These are phyloP conservation scores for Rattus rattus DNA, from an alignment of 2,113 vertebrate species.

Conservation along the genomic window DNA sequence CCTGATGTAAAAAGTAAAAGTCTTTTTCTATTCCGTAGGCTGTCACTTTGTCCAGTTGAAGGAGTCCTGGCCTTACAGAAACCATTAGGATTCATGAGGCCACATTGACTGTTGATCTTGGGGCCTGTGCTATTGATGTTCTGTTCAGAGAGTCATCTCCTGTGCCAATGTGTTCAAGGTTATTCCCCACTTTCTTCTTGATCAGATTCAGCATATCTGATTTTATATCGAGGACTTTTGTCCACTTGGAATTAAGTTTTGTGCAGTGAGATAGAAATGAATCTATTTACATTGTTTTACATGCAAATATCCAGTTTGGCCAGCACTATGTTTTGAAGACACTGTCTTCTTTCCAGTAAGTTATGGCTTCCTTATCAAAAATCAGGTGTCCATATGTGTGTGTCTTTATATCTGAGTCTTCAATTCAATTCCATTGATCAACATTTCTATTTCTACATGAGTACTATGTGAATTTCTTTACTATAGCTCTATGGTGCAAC, in stretches of 20 bases:
- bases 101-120: not conserved
- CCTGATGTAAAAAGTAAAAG: not conserved
- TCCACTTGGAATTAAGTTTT: not conserved
- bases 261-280: not conserved
- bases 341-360: not conserved
- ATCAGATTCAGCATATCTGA: not conserved
- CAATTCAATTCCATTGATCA: not conserved
- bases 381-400: not conserved
- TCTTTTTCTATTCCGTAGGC: not conserved
- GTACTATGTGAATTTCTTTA: not conserved
- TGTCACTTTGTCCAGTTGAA: not conserved
- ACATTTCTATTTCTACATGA: not conserved
- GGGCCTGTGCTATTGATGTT: not conserved
- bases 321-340: not conserved
- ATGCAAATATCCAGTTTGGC: not conserved
- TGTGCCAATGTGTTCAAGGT: not conserved
- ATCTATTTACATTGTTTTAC: not conserved
- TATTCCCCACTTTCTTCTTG: not conserved
- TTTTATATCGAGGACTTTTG: not conserved
- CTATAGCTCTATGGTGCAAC: not conserved
- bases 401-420: not conserved
- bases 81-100: not conserved
- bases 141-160: not conserved
- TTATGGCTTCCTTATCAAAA: not conserved
- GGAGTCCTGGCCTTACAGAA: not conserved